Base-by-base conservation (phyloP, 2,113 vertebrate species). In the Fulmarus glacialis region DNA sequence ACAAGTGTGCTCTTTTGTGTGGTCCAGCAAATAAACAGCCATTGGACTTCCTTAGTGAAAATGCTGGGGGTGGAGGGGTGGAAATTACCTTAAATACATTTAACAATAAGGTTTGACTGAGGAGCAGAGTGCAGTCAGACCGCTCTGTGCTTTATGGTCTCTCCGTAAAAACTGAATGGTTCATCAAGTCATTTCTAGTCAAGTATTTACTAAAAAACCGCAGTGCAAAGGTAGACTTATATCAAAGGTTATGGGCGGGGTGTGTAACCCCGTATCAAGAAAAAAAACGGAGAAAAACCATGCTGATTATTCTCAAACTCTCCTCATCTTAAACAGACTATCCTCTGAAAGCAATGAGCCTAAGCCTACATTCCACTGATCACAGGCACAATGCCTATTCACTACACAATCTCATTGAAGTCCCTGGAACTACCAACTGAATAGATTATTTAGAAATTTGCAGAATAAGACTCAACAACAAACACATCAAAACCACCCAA, bases 311-410 rank as follows among this genome's bases (percentile, higher is more conserved):
- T 88, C 75, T 91, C 87, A 94, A 90, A 75, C 53, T 71, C 55
- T 88, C 78, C 67, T 77, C 68, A 53, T 75, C 74, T 82, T 32
- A 24, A 94, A 50, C 64, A 56, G 63, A 59, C 77, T 91, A 43
- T 60, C 70, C 89, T 97, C 91, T 87, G 74, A 94, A 97, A 97
- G 93, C 87, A 96, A 81, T 24, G 80, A 96, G 6, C 38, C 63
- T 63, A 58, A 93, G 84, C 67, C 66, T 58, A 8, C 62, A 75
- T 82, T 66, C 34, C 77, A 73, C 85, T 79, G 42, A 50, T 60
- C 29, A 32, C 32, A 50, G 80, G 38, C 80, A 91, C 78, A 84
- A 87, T 70, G 36, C 20, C 79, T 89, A 47, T 42, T 93, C 74
- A 84, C 63, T 52, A 12, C n/a, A 52, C 42, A 50, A 42, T 23